Conservation (phyloP, 2,113 vertebrate genomes). For the Psilopsiagon aymara region DNA sequence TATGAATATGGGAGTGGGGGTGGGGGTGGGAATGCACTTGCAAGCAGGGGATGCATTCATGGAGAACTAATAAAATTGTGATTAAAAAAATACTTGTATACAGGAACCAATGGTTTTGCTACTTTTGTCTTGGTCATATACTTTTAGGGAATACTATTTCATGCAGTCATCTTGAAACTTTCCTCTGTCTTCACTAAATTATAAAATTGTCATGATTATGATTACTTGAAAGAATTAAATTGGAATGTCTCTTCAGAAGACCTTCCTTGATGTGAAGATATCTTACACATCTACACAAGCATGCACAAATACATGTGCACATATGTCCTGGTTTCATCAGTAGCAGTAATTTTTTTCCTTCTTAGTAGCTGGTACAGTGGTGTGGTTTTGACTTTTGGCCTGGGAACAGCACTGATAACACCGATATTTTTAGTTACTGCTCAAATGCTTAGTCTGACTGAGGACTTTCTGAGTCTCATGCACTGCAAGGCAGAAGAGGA, state of each 20-base stretch:
- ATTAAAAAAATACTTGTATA: not conserved
- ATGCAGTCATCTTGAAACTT: not conserved
- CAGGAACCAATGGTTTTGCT: not conserved
- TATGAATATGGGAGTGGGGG: not conserved
- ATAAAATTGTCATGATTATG: not conserved
- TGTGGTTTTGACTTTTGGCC: no score
- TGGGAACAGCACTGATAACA: no score
- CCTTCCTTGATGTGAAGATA: not conserved
- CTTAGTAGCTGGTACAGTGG: no score
- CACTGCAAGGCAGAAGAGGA: no score
- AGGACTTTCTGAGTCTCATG: no score
- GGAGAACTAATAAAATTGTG: not conserved
- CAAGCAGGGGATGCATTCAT: not conserved
- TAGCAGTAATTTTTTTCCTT: no score
- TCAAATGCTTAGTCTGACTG: no score
- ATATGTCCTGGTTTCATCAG: no score
- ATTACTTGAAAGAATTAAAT: not conserved
- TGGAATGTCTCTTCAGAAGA: not conserved
- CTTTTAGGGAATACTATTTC: not conserved
- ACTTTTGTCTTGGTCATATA: accelerated
- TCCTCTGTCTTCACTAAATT: not conserved
- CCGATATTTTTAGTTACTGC: no score
- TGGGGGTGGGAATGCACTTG: not conserved
- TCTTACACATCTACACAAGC: not conserved
- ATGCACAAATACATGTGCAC: accelerated